Base-by-base conservation (phyloP, 2,113 vertebrate genomes). In the Epinephelus moara region DNA sequence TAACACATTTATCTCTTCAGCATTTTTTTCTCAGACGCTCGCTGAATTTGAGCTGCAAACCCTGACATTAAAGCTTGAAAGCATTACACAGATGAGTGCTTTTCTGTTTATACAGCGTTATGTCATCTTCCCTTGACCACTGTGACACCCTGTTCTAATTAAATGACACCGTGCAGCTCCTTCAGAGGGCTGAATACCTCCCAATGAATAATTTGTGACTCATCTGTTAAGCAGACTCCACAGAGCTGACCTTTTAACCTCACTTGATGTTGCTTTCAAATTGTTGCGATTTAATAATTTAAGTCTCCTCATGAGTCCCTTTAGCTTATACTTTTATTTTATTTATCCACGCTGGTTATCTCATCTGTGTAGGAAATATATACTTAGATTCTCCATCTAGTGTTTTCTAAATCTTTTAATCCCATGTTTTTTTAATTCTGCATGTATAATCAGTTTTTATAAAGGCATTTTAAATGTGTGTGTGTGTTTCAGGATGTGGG, bases 401-500 rank as follows among this genome's bases (percentile, higher is more conserved):
- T n/a, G n/a, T n/a, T n/a, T n/a, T n/a, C n/a, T n/a, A n/a, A n/a
- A n/a, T n/a, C n/a, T n/a, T n/a, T n/a, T n/a, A n/a, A n/a, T n/a
- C n/a, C n/a, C n/a, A n/a, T n/a, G n/a, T n/a, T n/a, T n/a, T n/a
- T n/a, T n/a, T n/a, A n/a, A n/a, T n/a, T 6, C 11, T 37, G 11
- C 5, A 55, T 55, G 33, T 75, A 40, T 25, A 11, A 49, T 37
- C 33, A 37, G 33, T 37, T 27, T 56, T 67, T 30, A 2, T 66
- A 4, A 49, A 60, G 40, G 55, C 0, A 37, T 52, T n/a, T n/a
- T n/a, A n/a, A n/a, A n/a, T 17, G 3, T 15, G 17, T 75, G 8
- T 87, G 8, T n/a, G n/a, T 85, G 23, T 81, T 74, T 68, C 70
- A 99, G 98, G 98, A 99, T 85, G 98, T 99, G 25, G 98, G 98